Conservation (phyloP, 2,888 invertebrate genomes). For the Ophion costatus region DNA sequence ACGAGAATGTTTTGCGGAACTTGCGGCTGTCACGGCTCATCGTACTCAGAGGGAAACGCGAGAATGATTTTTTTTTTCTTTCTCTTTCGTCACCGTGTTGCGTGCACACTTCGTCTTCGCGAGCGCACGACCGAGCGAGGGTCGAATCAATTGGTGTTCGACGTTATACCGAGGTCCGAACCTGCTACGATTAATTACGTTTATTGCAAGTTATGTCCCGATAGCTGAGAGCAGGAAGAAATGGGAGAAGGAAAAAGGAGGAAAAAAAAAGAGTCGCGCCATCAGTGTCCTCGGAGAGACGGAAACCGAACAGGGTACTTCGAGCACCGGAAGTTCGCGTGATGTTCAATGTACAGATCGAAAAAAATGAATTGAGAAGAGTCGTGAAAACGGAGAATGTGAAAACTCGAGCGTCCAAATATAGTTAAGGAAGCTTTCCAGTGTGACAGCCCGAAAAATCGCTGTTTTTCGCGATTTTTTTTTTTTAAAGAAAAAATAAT, state of each 20-base stretch:
- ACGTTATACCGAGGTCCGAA: neutral
- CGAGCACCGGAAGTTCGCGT: slow-evolving; percentile 12
- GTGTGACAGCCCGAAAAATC: no score
- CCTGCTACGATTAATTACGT: slow-evolving; percentile 20
- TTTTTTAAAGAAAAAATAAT: no score
- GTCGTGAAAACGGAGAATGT: neutral
- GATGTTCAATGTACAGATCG: neutral
- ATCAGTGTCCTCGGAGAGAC: neutral
- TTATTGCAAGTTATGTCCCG: slow-evolving; percentile 5
- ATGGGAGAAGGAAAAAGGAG: neutral
- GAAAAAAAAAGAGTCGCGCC: neutral
- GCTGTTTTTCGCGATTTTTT: no score
- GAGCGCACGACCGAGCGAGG: neutral
- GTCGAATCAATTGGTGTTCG: neutral
- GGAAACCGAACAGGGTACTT: neutral
- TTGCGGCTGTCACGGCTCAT: neutral
- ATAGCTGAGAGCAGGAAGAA: neutral
- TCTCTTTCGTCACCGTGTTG: neutral
- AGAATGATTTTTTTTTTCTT: neutral
- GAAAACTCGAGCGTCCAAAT: slow-evolving; percentile 5
- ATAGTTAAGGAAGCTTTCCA: no score
- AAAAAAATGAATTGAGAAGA: neutral
- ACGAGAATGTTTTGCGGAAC: neutral
- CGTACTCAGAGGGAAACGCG: neutral
- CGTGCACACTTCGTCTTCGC: neutral